Evolutionary conservation across 1,140 invertebrate species (phyloP).

Genomic region (Copidosoma floridanum): DNA sequence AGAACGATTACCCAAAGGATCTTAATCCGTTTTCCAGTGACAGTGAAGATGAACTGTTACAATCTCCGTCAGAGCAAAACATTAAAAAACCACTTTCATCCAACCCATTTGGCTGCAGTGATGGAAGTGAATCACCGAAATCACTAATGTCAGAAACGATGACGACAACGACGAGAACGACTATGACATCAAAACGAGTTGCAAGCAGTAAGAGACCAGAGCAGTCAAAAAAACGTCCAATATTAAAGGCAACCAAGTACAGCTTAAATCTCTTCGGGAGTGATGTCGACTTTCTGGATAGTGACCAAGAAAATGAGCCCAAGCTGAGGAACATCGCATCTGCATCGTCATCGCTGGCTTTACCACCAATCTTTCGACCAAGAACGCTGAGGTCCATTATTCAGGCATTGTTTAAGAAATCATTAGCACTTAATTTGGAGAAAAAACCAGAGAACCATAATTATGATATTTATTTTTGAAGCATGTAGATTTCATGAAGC

Average conservation of each 20-base stretch:
- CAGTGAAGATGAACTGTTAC: constrained; percentile 42
- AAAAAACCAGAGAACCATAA: no score
- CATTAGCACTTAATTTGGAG: no score
- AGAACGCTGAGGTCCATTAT: no score
- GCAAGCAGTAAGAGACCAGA: no score
- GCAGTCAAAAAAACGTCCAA: constrained; percentile 42
- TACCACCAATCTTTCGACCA: no score
- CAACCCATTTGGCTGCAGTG: constrained; percentile 72
- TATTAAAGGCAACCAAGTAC: constrained; percentile 51
- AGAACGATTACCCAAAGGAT: constrained; percentile 67
- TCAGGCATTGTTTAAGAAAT: no score
- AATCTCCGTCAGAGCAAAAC: constrained; percentile 30
- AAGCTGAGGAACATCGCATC: background rate
- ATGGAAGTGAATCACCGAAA: no score
- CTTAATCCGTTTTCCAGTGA: constrained; percentile 80
- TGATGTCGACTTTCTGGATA: constrained; percentile 63
- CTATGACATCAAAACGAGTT: no score
- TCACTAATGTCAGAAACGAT: constrained; percentile 65
- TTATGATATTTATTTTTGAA: no score
- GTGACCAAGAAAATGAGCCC: constrained; percentile 48
- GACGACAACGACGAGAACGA: constrained; percentile 59
- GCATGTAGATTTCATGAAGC: no score
- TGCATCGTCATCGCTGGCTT: no score
- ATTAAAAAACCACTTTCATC: background rate
- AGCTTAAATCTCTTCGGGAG: constrained; percentile 71